Conservation (phyloP, 2,888 invertebrate genomes). For the Dioctria rufipes region DNA sequence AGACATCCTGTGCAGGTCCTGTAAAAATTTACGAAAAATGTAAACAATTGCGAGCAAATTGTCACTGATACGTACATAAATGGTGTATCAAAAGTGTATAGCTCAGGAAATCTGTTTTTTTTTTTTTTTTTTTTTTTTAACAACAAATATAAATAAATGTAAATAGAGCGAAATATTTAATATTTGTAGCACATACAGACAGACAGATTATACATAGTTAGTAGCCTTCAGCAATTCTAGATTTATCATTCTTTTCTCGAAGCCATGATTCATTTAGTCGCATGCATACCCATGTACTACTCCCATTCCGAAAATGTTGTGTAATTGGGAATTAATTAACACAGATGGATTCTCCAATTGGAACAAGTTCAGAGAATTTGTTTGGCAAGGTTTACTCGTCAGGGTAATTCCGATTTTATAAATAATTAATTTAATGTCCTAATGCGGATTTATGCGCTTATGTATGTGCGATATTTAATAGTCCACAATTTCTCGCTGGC, state of each 20-base stretch:
- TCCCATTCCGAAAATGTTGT: background rate
- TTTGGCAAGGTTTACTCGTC: background rate
- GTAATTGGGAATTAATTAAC: conserved; percentile 10
- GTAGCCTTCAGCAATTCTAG: background rate
- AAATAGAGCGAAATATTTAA: background rate
- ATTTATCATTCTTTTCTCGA: background rate
- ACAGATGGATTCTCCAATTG: background rate
- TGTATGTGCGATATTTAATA: background rate
- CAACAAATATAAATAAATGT: no score
- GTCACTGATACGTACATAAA: no score
- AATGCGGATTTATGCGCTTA: conserved; percentile 9
- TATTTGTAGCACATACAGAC: background rate
- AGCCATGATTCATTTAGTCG: background rate
- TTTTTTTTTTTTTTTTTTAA: no score
- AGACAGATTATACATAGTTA: background rate
- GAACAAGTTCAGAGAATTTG: conserved; percentile 3
- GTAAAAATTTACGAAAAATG: no score
- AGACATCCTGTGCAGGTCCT: background rate
- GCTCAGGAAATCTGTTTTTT: no score
- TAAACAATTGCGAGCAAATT: no score
- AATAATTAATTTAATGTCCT: conserved; percentile 8
- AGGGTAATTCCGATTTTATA: background rate
- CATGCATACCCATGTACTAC: background rate
- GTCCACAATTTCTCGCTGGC: background rate
- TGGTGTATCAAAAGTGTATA: no score